phyloP scores from a whole-genome alignment of 2,797 vertebrate species.

The Melopsittacus undulatus region DNA sequence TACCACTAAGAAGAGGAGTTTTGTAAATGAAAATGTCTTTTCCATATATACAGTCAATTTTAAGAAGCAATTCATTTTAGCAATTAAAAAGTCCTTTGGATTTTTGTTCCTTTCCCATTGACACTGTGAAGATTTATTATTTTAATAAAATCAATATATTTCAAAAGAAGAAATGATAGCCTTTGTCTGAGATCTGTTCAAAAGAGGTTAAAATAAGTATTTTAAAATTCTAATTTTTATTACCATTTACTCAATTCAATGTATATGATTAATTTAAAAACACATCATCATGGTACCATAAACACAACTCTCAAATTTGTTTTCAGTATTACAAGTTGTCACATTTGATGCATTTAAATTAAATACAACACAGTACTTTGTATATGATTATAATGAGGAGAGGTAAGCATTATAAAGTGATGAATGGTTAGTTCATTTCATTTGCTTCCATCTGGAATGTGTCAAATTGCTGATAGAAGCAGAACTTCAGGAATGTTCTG shows the following conservation, averaged over 20 bases:
- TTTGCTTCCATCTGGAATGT: not conserved
- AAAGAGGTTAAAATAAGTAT: not conserved
- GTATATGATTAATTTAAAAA: not conserved
- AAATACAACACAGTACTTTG: not conserved
- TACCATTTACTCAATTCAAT: not conserved
- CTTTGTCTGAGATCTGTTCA: not conserved
- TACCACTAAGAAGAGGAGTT: not conserved
- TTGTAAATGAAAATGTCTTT: not conserved
- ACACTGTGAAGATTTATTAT: not conserved
- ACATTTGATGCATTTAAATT: slow-evolving; percentile 21
- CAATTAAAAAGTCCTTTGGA: not conserved
- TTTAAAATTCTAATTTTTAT: not conserved
- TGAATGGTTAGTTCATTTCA: not conserved
- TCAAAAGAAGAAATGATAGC: not conserved
- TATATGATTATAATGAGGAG: not conserved
- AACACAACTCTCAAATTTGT: not conserved
- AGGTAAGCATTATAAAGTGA: not conserved
- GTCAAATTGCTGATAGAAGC: not conserved
- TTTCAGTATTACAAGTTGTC: not conserved
- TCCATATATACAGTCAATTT: not conserved
- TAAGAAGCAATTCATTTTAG: not conserved
- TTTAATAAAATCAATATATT: not conserved
- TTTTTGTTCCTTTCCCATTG: not conserved
- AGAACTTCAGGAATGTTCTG: not conserved
- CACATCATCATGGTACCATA: not conserved